A percentile compares a stretch with the other conserved stretches of the same genome.
phyloP scores from a whole-genome alignment of 2,888 invertebrate genomes.

The Morpho achilles region DNA sequence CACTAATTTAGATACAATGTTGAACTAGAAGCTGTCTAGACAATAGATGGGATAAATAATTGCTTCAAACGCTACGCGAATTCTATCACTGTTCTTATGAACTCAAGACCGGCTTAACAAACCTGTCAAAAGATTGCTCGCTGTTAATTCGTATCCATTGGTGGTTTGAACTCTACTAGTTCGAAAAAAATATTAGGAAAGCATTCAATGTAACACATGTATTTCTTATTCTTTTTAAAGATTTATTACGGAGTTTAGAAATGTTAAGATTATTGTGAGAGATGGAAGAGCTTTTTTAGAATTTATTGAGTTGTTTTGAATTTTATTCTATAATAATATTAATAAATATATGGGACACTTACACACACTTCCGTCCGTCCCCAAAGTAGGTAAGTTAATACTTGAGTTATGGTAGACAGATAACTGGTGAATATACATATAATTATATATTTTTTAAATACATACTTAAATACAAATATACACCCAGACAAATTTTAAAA shows the following conservation, averaged over 20 bases:
- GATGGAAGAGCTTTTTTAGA: not conserved
- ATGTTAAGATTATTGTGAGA: not conserved
- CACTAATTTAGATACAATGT: slow-evolving; percentile 4
- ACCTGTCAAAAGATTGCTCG: not conserved
- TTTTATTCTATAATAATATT: too few relatives aligned
- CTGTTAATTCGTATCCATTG: not conserved
- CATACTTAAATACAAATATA: too few relatives aligned
- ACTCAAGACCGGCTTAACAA: too few relatives aligned
- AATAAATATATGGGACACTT: too few relatives aligned
- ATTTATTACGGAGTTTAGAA: not conserved
- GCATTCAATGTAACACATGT: not conserved
- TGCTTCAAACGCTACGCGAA: slow-evolving; percentile 41
- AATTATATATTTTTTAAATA: too few relatives aligned
- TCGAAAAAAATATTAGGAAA: not conserved
- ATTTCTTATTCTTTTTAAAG: not conserved
- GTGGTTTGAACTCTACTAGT: not conserved
- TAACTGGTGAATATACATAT: too few relatives aligned
- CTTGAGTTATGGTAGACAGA: too few relatives aligned
- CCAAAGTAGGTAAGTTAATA: too few relatives aligned
- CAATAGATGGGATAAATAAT: slow-evolving; percentile 41
- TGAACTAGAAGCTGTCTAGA: slow-evolving; percentile 35
- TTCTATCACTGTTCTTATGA: slow-evolving; percentile 26
- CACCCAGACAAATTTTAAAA: too few relatives aligned
- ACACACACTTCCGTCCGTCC: too few relatives aligned
- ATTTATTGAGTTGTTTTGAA: not conserved